phyloP scores from a whole-genome alignment of 2,888 invertebrate species.

The Ptychoptera albimana region DNA sequence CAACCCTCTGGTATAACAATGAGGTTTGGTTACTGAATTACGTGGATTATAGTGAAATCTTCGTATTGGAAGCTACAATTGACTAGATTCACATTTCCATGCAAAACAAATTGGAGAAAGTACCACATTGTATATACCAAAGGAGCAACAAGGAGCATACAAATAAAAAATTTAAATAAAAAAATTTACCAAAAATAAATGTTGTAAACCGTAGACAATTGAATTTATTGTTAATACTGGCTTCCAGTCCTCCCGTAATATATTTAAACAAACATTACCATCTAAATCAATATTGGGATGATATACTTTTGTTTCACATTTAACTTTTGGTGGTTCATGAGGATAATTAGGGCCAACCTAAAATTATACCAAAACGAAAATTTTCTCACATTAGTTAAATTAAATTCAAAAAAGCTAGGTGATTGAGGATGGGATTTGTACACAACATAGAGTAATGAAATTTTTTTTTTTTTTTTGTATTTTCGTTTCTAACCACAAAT shows the following conservation, averaged over 20 bases:
- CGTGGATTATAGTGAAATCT: constrained; percentile 14
- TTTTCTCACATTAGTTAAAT: too few relatives aligned
- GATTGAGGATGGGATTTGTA: too few relatives aligned
- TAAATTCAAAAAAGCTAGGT: too few relatives aligned
- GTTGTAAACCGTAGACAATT: constrained; percentile 93
- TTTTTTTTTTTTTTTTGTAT: too few relatives aligned
- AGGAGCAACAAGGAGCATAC: too few relatives aligned
- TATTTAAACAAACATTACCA: constrained; percentile 95
- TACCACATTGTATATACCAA: too few relatives aligned
- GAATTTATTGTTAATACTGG: constrained; percentile 95
- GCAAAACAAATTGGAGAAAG: too few relatives aligned
- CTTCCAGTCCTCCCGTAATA: constrained; percentile 97
- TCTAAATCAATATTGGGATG: constrained; percentile 98
- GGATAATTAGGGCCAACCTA: constrained; percentile 91
- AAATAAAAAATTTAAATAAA: too few relatives aligned
- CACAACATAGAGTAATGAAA: too few relatives aligned
- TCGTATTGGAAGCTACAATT: constrained; percentile 3
- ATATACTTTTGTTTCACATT: constrained; percentile 94
- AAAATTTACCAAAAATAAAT: constrained; percentile 72
- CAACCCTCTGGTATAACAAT: too few relatives aligned
- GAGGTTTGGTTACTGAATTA: neutral
- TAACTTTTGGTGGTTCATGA: constrained; percentile 96
- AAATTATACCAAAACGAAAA: constrained; percentile 9
- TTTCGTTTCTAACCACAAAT: too few relatives aligned
- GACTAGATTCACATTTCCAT: too few relatives aligned